These are phyloP conservation scores for Zaprionus camerounensis DNA, from an alignment of 1,140 invertebrate genomes.

Conservation along the genomic window DNA sequence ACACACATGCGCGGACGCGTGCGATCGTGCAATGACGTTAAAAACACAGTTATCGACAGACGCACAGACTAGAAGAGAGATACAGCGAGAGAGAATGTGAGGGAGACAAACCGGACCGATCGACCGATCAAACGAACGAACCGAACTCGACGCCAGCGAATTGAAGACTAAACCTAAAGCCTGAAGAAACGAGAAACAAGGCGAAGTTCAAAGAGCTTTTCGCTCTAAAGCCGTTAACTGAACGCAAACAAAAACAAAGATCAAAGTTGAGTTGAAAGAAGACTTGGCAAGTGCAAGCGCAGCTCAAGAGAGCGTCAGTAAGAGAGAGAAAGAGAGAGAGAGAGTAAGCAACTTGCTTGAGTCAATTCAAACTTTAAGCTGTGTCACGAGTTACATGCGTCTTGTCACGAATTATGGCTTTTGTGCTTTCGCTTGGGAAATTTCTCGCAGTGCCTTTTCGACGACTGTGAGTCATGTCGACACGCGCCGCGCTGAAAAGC, in stretches of 20 bases:
- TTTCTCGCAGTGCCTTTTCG: slow-evolving; percentile 51
- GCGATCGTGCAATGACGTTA: slow-evolving; percentile 51
- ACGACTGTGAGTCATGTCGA: slow-evolving; percentile 46
- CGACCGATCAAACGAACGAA: slow-evolving; percentile 27
- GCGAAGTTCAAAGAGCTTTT: slow-evolving; percentile 66
- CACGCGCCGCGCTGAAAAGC: slow-evolving; percentile 47
- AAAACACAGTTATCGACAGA: slow-evolving; percentile 30
- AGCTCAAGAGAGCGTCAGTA: slow-evolving; percentile 35
- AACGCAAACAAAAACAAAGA: slow-evolving; percentile 44
- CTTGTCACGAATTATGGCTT: neutral
- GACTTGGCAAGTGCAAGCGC: slow-evolving; percentile 34
- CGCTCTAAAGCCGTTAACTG: slow-evolving; percentile 2
- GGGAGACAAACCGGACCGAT: slow-evolving; percentile 9
- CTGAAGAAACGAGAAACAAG: slow-evolving; percentile 34
- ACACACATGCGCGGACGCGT: slow-evolving; percentile 20
- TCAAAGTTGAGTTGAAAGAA: slow-evolving; percentile 27
- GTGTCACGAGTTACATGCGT: slow-evolving; percentile 46
- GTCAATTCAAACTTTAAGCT: slow-evolving; percentile 24
- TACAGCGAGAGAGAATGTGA: neutral
- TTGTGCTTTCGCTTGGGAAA: slow-evolving; percentile 12
- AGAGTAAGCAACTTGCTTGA: slow-evolving; percentile 6
- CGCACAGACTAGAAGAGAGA: slow-evolving; percentile 28
- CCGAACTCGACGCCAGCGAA: slow-evolving; percentile 68
- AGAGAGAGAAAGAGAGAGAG: neutral
- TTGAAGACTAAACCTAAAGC: slow-evolving; percentile 62